Evolutionary conservation across 2,113 vertebrate species (phyloP), one percentile per base, ranked within the genome.

Genomic region (Petrocephalus zakoni): DNA sequence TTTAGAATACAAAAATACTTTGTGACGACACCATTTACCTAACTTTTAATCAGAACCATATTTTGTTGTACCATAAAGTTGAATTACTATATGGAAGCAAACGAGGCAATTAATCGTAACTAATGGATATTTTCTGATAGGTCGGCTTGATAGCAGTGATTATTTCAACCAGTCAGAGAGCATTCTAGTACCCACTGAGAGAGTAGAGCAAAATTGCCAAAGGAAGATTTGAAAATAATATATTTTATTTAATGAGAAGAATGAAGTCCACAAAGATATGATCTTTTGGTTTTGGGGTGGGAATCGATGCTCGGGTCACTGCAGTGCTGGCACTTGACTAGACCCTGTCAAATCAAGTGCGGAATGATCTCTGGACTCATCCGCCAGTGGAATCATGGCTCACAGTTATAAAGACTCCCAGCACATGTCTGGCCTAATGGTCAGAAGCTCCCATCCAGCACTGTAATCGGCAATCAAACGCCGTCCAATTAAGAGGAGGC

Each of bases 51-150:
- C 89, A 87, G 89, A 86, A 34, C 42, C 2, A 92, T 75, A 91
- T 93, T 93, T 94, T 94, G 53, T 83, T 0, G 0, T 42, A 42
- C 42, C 42, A 42, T 42, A 42, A 42, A 42, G 42, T 3, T 42
- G 42, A 42, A 42, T 42, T 49, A 90, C 91, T 90, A 53, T 87
- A 90, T 0, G 0, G 91, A 89, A 91, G 88, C 90, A 90, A 90
- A 93, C 93, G 22, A 93, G 91, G 93, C 90, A 93, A 92, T 93
- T 93, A 92, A 92, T 93, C 87, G 75, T 91, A 91, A 91, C 90
- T 90, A 88, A 89, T 90, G 91, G 89, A 90, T 92, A 83, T 68
- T 21, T 93, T 92, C 90, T 83, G 90, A 22, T 91, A 90, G 91
- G 85, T 84, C 86, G 58, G 89, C 90, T 0, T 0, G 84, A 92